A percentile compares a stretch with the other conserved stretches of the same genome.
These are phyloP conservation scores for Tipula vernalis DNA, from an alignment of 2,888 invertebrate genomes.

Conservation along the genomic window DNA sequence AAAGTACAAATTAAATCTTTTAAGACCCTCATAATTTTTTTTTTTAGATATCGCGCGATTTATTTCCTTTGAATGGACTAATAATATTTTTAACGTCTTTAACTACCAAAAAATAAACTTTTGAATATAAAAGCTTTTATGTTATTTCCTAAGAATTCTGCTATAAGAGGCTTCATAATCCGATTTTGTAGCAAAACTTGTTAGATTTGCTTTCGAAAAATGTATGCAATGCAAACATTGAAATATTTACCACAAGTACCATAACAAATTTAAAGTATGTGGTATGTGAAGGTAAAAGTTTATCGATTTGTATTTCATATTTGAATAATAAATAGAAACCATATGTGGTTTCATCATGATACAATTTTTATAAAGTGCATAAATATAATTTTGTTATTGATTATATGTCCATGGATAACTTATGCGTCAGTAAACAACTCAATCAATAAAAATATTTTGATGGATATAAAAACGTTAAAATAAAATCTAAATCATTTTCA, in stretches of 20 bases:
- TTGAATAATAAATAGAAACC: neutral
- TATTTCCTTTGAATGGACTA: neutral
- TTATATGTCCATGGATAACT: neutral
- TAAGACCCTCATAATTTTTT: too few species aligned
- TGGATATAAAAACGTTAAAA: too few species aligned
- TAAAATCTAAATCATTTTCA: neutral
- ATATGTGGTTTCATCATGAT: neutral
- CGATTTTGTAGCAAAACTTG: neutral
- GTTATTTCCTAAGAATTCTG: neutral
- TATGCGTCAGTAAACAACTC: too few species aligned
- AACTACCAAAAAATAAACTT: neutral
- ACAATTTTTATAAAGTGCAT: neutral
- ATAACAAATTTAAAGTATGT: neutral
- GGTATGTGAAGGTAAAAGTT: neutral
- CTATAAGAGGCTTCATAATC: neutral
- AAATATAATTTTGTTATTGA: neutral
- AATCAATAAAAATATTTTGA: too few species aligned
- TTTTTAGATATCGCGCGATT: neutral
- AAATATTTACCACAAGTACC: too few species aligned
- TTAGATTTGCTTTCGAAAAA: neutral
- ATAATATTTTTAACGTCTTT: neutral
- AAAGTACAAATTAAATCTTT: too few species aligned
- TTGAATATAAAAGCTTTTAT: neutral
- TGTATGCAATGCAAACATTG: too few species aligned
- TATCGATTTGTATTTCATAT: neutral